phyloP scores from a whole-genome alignment of 2,797 vertebrate species.

The Lycodopsis pacificus region DNA sequence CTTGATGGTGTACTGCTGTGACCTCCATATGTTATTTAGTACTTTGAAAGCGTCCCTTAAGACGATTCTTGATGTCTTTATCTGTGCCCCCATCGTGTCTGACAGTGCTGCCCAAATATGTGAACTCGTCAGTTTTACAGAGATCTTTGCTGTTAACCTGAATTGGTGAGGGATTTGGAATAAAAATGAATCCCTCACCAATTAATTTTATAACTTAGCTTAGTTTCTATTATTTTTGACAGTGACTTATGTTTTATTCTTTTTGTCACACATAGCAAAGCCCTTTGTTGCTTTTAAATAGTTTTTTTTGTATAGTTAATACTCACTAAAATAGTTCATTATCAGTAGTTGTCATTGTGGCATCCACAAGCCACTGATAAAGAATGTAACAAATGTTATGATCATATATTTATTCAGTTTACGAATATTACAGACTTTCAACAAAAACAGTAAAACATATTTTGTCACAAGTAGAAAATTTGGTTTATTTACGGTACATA shows the following conservation, averaged over 20 bases:
- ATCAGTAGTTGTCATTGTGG: neutral
- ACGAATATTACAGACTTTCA: conserved; percentile 68
- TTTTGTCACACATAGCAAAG: neutral
- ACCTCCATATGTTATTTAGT: too few relatives aligned
- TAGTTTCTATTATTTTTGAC: neutral
- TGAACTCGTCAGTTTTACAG: too few relatives aligned
- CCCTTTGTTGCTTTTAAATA: neutral
- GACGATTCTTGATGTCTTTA: too few relatives aligned
- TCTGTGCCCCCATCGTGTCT: too few relatives aligned
- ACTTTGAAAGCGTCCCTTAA: too few relatives aligned
- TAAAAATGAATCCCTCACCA: too few relatives aligned
- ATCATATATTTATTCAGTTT: conserved; percentile 53
- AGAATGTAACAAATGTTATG: conserved; percentile 28
- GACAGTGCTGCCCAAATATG: too few relatives aligned
- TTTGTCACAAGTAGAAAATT: conserved; percentile 76
- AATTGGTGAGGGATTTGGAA: too few relatives aligned
- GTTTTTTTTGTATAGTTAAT: too few relatives aligned
- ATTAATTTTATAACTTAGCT: neutral
- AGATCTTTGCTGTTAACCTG: too few relatives aligned
- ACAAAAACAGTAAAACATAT: conserved; percentile 71
- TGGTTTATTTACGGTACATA: conserved; percentile 74
- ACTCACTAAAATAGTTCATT: neutral
- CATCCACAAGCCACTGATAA: conserved; percentile 1
- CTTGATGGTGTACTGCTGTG: too few relatives aligned
- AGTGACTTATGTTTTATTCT: neutral